These are phyloP conservation scores for Mastigias papua DNA, from an alignment of 30 jellyfish, hydroid and myxozoan genomes.

Conservation along the genomic window DNA sequence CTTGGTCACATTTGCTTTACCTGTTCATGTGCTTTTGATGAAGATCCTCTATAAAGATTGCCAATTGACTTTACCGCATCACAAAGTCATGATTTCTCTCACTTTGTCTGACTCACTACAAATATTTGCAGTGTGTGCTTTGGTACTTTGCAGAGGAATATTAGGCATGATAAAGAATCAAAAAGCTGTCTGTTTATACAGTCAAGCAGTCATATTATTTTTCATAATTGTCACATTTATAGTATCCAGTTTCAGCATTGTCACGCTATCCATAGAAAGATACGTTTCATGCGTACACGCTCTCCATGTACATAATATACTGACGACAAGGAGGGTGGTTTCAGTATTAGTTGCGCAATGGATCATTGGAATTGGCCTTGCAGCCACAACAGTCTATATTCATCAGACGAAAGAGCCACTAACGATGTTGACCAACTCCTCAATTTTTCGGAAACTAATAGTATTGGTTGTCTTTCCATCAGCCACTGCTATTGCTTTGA, in stretches of 20 bases:
- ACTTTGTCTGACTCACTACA: neutral
- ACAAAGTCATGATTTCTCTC: neutral
- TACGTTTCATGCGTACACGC: constrained; percentile 3
- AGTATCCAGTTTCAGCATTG: neutral
- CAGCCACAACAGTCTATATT: neutral
- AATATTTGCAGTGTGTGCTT: neutral
- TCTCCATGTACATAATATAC: neutral
- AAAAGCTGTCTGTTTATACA: neutral
- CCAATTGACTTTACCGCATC: neutral
- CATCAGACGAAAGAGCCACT: neutral
- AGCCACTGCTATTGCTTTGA: neutral
- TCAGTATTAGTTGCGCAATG: neutral
- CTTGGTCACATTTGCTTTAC: neutral
- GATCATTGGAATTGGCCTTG: neutral
- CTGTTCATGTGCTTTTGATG: neutral
- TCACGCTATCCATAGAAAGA: neutral
- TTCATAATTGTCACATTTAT: neutral
- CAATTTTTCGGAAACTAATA: neutral
- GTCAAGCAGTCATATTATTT: neutral
- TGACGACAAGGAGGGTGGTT: constrained; percentile 4
- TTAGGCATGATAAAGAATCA: neutral
- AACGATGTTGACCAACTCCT: neutral
- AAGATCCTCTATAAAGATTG: neutral
- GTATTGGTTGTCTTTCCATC: neutral
- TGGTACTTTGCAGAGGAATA: neutral